Percentiles rank a stretch among this genome's conserved stretches.
Evolutionary conservation across 2,888 invertebrate genomes (phyloP).

Genomic region (Cantharis lateralis): DNA sequence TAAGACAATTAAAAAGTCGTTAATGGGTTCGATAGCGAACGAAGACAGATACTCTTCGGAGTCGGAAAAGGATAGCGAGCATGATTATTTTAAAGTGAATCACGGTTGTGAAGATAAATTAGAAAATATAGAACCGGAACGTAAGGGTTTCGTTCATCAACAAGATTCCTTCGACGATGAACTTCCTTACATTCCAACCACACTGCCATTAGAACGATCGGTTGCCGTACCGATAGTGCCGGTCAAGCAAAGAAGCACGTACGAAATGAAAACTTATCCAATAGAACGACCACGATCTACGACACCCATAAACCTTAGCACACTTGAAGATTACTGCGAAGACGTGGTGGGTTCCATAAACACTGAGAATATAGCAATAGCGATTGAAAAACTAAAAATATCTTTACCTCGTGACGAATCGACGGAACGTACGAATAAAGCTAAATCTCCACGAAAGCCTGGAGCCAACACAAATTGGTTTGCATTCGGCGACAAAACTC

Average conservation of each 20-base stretch:
- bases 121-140: slow-evolving; percentile 68
- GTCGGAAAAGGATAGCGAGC: slow-evolving; percentile 73
- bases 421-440: slow-evolving; percentile 48
- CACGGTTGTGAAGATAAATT: slow-evolving; percentile 49
- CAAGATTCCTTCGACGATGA: slow-evolving; percentile 85
- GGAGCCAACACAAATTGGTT: slow-evolving; percentile 58
- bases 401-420: slow-evolving; percentile 68
- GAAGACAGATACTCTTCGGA: slow-evolving; percentile 68
- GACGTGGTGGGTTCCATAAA: slow-evolving; percentile 47
- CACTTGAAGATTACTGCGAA: slow-evolving; percentile 72
- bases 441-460: slow-evolving; percentile 60
- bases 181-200: slow-evolving; percentile 88
- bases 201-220: slow-evolving; percentile 82
- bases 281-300: slow-evolving; percentile 76
- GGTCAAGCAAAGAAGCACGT: slow-evolving; percentile 68
- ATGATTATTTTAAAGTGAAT: slow-evolving; percentile 53
- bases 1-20: slow-evolving; percentile 28
- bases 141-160: slow-evolving; percentile 74
- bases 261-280: slow-evolving; percentile 69
- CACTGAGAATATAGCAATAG: slow-evolving; percentile 46
- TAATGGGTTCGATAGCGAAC: slow-evolving; percentile 39
- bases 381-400: slow-evolving; percentile 70
- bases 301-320: slow-evolving; percentile 72
- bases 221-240: slow-evolving; percentile 82
- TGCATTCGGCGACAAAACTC: slow-evolving; percentile 65